These are phyloP conservation scores for Bambusicola thoracicus DNA, from an alignment of 2,113 vertebrate genomes.

Conservation along the genomic window DNA sequence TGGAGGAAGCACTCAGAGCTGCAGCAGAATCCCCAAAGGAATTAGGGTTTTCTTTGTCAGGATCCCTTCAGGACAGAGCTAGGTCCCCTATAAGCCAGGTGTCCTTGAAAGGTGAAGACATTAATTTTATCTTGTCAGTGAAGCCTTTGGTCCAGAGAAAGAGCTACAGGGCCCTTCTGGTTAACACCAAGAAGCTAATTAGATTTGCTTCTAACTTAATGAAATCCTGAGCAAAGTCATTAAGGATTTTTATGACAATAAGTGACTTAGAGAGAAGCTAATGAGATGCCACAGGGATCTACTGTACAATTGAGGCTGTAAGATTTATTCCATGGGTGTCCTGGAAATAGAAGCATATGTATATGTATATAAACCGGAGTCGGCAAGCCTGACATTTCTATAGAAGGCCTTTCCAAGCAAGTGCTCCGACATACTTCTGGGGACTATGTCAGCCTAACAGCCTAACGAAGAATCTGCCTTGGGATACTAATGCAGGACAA, in stretches of 20 bases:
- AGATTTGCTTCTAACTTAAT: conserved; percentile 64
- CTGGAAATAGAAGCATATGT: conserved; percentile 26
- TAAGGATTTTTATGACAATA: conserved; percentile 57
- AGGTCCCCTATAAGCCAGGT: neutral
- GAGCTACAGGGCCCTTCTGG: neutral
- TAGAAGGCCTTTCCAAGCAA: neutral
- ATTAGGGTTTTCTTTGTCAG: neutral
- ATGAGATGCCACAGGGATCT: conserved; percentile 55
- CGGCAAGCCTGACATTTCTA: conserved; percentile 1
- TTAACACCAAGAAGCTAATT: conserved; percentile 65
- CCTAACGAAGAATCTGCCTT: accelerated
- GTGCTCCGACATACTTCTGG: neutral
- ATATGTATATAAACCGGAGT: conserved; percentile 1
- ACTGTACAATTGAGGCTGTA: conserved; percentile 23
- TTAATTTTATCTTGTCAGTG: conserved; percentile 19
- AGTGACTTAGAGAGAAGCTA: conserved; percentile 64
- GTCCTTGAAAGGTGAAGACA: conserved; percentile 12
- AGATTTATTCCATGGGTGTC: neutral
- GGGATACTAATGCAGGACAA: neutral
- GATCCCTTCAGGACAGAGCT: neutral
- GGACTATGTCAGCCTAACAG: neutral
- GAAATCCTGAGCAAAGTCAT: conserved; percentile 69
- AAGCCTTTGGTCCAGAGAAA: neutral
- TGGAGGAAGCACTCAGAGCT: neutral
- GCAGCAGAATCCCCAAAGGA: neutral